Percentiles rank a stretch among this genome's conserved stretches.
Conservation (phyloP, 1,140 invertebrate species). For the Acyrthosiphon pisum region DNA sequence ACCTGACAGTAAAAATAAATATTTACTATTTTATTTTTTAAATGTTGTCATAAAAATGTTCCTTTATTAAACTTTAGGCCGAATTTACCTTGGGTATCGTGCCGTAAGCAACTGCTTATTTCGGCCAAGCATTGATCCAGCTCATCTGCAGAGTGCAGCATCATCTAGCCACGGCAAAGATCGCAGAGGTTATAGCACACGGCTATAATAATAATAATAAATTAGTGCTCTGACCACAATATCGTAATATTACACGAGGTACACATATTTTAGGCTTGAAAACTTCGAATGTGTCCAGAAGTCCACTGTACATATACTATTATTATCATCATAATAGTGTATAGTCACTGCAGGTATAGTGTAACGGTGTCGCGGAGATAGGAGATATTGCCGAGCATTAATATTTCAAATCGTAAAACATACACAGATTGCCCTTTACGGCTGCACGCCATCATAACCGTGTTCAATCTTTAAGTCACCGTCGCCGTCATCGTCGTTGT, state of each 20-base stretch:
- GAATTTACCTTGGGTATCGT: accelerated
- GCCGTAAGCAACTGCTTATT: not conserved
- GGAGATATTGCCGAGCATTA: not conserved
- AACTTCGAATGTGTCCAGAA: not conserved
- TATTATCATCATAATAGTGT: not conserved
- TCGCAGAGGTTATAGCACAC: not conserved
- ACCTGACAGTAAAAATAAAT: not conserved
- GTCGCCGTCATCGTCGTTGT: not conserved
- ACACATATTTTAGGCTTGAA: not conserved
- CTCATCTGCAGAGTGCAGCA: not conserved
- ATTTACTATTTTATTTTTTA: not conserved
- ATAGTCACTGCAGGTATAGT: not conserved
- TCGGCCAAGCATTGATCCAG: not conserved
- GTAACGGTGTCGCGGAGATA: not conserved
- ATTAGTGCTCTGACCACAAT: not conserved
- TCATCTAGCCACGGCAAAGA: too few species aligned
- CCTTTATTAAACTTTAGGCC: not conserved
- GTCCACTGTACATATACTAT: not conserved
- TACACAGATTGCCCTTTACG: not conserved
- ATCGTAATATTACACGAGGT: too few species aligned
- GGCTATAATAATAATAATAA: not conserved
- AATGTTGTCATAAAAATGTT: not conserved
- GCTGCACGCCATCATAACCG: not conserved
- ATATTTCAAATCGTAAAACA: not conserved
- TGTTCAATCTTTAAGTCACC: not conserved